A percentile compares a stretch with the other conserved stretches of the same genome.
phyloP scores from a whole-genome alignment of 2,797 vertebrate genomes.

The Helostoma temminkii region DNA sequence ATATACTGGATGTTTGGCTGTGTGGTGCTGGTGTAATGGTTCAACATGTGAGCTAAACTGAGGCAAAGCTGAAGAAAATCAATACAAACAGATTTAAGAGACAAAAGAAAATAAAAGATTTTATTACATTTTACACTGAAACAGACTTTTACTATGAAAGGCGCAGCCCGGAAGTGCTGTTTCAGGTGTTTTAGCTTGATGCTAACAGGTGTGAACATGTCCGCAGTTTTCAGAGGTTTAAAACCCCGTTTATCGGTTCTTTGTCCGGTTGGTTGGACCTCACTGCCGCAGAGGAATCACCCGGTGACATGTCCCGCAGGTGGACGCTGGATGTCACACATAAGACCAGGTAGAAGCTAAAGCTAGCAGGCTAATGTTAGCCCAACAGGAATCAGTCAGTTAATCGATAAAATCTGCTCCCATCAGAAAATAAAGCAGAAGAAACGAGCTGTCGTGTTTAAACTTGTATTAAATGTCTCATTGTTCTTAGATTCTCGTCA shows the following conservation, averaged over 20 bases:
- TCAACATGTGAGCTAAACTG: too few relatives aligned
- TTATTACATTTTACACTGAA: rapidly evolving
- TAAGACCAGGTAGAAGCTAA: slow-evolving; percentile 29
- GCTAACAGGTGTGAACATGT: slow-evolving; percentile 38
- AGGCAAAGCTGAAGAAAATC: too few relatives aligned
- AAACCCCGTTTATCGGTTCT: not conserved
- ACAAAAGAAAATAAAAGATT: too few relatives aligned
- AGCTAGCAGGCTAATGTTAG: slow-evolving; percentile 29
- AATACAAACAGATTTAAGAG: too few relatives aligned
- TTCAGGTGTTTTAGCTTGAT: not conserved
- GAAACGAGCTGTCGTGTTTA: not conserved
- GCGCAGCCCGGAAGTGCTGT: not conserved
- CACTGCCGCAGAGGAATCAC: not conserved
- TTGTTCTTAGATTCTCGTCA: not conserved
- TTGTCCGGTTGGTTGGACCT: not conserved
- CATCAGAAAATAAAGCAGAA: not conserved
- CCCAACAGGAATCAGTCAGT: not conserved
- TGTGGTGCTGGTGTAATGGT: too few relatives aligned
- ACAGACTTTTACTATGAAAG: slow-evolving; percentile 53
- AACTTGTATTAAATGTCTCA: not conserved
- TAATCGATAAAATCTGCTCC: not conserved
- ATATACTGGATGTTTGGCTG: too few relatives aligned
- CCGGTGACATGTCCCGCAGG: not conserved
- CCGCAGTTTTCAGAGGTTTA: not conserved
- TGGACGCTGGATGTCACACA: not conserved